Evolutionary conservation across 2,888 invertebrate species (phyloP), one percentile per base, ranked within the genome.

Genomic region (Timema cristinae): DNA sequence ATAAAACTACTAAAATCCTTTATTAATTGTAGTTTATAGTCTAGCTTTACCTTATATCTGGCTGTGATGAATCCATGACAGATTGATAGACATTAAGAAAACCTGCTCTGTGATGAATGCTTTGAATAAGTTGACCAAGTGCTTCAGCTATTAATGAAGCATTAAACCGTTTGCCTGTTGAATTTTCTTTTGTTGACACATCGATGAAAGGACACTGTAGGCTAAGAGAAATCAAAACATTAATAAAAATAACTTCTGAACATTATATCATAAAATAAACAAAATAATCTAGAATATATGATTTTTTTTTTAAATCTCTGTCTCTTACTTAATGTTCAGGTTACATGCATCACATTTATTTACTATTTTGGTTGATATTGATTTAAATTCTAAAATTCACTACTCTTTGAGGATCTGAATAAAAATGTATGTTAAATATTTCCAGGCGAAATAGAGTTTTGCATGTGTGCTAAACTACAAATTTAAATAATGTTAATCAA

Each of bases 151-250:
- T 75, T 48, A 76, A 70, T 8, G 70, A 68, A n/a, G 76, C 72
- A 71, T 74, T 78, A 75, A 76, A 78, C 66, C 75, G 70, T 68
- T 75, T 73, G 13, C 75, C 75, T 9, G 72, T 68, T 15, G 51
- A 56, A 47, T 71, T 70, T 73, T 83, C 83, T 71, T 84, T 83
- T 72, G 90, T 84, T 8, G 90, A 89, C 71, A 93, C 90, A 79
- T 93, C 93, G 83, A 94, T 90, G 81, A 94, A 95, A 6, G 93
- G 91, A 83, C 94, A 93, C 81, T 93, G 93, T 74, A 94, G 84
- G 79, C 93, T 94, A 80, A 32, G 81, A 80, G 8, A 16, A 54
- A n/a, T 56, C 5, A 73, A 72, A 73, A 67, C 67, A 61, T 16
- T 54, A 50, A 71, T 48, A 9, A 66, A 69, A 68, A 68, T 59